Base-by-base conservation (phyloP, 2,113 vertebrate genomes). In the Equus quagga region DNA sequence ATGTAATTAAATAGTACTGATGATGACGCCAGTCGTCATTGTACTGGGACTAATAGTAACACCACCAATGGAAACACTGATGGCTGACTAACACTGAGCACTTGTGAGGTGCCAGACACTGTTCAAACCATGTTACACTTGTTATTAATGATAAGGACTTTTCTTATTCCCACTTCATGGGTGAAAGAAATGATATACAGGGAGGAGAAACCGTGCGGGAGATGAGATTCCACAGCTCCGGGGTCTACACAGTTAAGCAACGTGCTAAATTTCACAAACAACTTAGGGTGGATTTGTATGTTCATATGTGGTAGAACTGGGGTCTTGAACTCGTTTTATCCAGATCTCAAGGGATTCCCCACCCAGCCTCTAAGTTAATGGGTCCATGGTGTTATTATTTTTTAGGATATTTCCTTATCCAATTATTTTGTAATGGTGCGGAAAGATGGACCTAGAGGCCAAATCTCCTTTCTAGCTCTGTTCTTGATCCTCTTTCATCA, bases 321-420 rank as follows among this genome's bases (percentile, higher is more conserved):
- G 24, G 81, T 36, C 64, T 33, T 23, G 8, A 36, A 8, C 6
- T 46, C 33, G 14, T 36, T 41, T 86, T 18, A 23, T 19, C 58
- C 23, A 21, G 18, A 36, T 36, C 41, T 65, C 11, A 36, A 72
- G 17, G 12, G 0, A 0, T 64, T 36, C 21, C 2, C 41, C 12
- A 41, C 12, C 28, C 0, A 12, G 21, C 65, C 3, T 17, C 26
- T 5, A 15, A 6, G 13, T 14, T 31, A 31, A 62, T 1, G 2
- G 9, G 5, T 8, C 3, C 0, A 0, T 0, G 12, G 10, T 9
- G 1, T 28, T 14, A 11, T 0, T 3, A 41, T 44, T 12, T 54
- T 19, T 54, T 24, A 21, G 54, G 11, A 2, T 58, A 14, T 33
- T 80, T 78, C 33, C 18, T 65, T 60, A 21, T 44, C 21, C 6